Percentiles rank a stretch among this genome's conserved stretches.
Evolutionary conservation across 2,888 invertebrate genomes (phyloP).

Genomic region (Macrophya alboannulata): DNA sequence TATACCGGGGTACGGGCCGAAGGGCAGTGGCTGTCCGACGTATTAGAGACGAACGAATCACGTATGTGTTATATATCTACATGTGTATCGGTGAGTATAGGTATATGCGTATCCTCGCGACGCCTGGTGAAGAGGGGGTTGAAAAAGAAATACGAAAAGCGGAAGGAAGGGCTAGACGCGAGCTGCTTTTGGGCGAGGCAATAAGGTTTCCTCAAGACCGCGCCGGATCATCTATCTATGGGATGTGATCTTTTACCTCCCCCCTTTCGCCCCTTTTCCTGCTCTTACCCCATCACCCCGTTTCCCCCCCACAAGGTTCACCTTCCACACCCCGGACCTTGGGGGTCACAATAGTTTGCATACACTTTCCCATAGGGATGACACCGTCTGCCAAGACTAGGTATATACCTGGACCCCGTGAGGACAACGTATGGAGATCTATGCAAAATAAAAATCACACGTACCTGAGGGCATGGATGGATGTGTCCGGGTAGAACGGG

Average conservation of each 20-base stretch:
- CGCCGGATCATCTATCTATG: slow-evolving; percentile 75
- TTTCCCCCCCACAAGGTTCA: slow-evolving; percentile 51
- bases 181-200: slow-evolving; percentile 57
- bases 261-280: slow-evolving; percentile 58
- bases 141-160: slow-evolving; percentile 37
- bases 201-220: slow-evolving; percentile 65
- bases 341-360: slow-evolving; percentile 80
- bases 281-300: slow-evolving; percentile 34
- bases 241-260: slow-evolving; percentile 76
- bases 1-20: slow-evolving; percentile 19
- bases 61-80: slow-evolving; percentile 1
- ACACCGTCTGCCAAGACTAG: slow-evolving; percentile 73
- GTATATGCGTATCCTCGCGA: slow-evolving; percentile 19
- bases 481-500: slow-evolving; percentile 68
- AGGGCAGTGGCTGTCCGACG: slow-evolving; percentile 48
- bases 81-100: not conserved
- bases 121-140: slow-evolving; percentile 55
- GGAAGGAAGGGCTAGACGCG: slow-evolving; percentile 48
- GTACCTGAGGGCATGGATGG: slow-evolving; percentile 75
- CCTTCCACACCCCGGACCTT: slow-evolving; percentile 63
- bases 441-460: slow-evolving; percentile 80
- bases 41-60: slow-evolving; percentile 12
- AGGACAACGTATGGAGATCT: slow-evolving; percentile 78
- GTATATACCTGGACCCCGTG: slow-evolving; percentile 75
- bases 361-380: slow-evolving; percentile 80